phyloP scores from a whole-genome alignment of 1,140 invertebrate genomes.

The Euura saliciscinereae region DNA sequence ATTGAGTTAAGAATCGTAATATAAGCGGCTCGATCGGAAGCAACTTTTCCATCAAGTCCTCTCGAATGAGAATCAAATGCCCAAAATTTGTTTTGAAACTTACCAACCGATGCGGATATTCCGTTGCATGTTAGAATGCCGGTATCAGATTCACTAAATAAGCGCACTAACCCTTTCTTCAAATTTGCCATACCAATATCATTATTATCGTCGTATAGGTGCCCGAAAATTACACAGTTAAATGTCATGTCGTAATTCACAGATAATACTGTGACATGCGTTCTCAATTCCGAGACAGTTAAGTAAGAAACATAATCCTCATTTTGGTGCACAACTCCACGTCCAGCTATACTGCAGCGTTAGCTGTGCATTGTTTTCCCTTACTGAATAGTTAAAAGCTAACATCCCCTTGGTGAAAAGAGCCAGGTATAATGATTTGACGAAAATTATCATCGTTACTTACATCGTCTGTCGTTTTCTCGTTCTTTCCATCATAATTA shows the following conservation, averaged over 20 bases:
- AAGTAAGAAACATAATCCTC: not conserved
- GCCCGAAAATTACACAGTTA: not conserved
- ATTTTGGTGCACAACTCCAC: not conserved
- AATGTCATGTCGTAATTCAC: not conserved
- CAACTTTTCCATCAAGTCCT: not conserved
- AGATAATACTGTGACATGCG: not conserved
- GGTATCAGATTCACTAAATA: not conserved
- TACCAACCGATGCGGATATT: not conserved
- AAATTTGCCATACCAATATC: not conserved
- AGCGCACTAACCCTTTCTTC: not conserved
- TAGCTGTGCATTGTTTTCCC: not conserved
- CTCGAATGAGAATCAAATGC: not conserved
- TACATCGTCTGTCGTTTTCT: no score
- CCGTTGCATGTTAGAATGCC: not conserved
- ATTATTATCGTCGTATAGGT: not conserved
- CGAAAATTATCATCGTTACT: no score
- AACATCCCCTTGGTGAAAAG: slow-evolving; percentile 12
- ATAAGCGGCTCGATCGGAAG: not conserved
- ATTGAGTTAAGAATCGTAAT: not conserved
- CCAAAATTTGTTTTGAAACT: not conserved
- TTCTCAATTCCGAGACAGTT: not conserved
- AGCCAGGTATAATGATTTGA: not conserved
- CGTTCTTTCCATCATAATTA: no score
- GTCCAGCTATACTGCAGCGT: not conserved
- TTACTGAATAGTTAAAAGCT: not conserved